Percentiles rank a stretch among this genome's conserved stretches.
These are phyloP conservation scores for Steinernema scapterisci DNA, from an alignment of 2,888 invertebrate genomes.

Conservation along the genomic window DNA sequence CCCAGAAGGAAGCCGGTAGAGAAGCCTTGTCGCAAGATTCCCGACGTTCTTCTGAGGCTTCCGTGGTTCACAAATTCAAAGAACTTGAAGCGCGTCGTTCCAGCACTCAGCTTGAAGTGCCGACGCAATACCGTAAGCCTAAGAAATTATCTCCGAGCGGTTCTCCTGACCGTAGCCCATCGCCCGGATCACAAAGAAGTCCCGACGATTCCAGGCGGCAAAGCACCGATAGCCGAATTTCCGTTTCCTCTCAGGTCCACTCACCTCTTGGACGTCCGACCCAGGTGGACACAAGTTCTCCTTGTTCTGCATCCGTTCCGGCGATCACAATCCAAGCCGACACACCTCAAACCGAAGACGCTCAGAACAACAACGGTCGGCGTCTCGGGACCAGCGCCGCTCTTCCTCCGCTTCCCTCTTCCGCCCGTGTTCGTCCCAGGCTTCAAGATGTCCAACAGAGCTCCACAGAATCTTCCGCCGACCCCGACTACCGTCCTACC, in stretches of 20 bases:
- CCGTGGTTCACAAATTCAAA: conserved; percentile 2
- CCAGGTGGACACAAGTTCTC: neutral
- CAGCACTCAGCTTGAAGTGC: conserved; percentile 17
- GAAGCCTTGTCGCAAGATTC: too few species aligned
- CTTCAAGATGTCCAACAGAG: conserved; percentile 25
- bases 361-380: neutral
- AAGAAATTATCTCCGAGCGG: neutral
- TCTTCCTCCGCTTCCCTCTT: neutral
- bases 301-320: neutral
- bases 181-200: neutral
- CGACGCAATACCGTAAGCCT: neutral
- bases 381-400: neutral
- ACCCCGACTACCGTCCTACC: neutral
- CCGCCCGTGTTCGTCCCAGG: neutral
- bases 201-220: neutral
- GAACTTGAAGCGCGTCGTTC: conserved; percentile 10
- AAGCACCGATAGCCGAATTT: neutral
- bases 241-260: neutral
- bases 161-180: neutral
- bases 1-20: too few species aligned
- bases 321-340: conserved; percentile 21
- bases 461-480: conserved; percentile 11
- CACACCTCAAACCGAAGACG: neutral
- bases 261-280: neutral
- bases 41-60: neutral